A percentile compares a stretch with the other conserved stretches of the same genome.
Conservation (phyloP, 2,888 invertebrate species). For the Esperia sulphurella region DNA sequence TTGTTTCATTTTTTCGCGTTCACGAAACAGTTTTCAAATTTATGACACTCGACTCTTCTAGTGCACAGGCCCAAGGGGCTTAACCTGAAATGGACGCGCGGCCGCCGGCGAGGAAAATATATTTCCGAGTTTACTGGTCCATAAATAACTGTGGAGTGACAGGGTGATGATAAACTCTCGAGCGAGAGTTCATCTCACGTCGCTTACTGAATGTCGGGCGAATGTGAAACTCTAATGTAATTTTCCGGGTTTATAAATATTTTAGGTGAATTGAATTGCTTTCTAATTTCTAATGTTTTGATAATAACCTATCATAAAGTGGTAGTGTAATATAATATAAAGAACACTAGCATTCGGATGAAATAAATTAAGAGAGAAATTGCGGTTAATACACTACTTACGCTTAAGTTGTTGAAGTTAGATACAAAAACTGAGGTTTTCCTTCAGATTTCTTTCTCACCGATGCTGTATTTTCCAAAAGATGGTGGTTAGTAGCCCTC, state of each 20-base stretch:
- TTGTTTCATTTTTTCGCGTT: constrained; percentile 68
- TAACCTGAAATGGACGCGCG: constrained; percentile 75
- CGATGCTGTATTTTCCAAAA: too few relatives aligned
- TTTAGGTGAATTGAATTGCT: constrained; percentile 1
- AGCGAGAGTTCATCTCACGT: constrained; percentile 68
- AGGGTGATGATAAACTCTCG: constrained; percentile 74
- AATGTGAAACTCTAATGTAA: constrained; percentile 44
- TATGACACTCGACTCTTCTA: constrained; percentile 77
- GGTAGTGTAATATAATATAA: not conserved
- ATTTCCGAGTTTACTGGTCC: constrained; percentile 78
- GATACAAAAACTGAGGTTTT: too few relatives aligned
- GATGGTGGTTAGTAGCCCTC: too few relatives aligned
- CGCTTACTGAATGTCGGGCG: constrained; percentile 70
- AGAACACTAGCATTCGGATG: too few relatives aligned
- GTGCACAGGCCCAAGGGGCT: constrained; percentile 72
- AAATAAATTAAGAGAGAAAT: too few relatives aligned
- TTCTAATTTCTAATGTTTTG: not conserved
- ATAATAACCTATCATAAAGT: not conserved
- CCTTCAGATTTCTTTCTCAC: too few relatives aligned
- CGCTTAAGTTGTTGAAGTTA: too few relatives aligned
- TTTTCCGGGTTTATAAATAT: constrained; percentile 32
- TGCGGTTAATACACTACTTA: too few relatives aligned
- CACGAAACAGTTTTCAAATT: constrained; percentile 75
- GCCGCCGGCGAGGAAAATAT: constrained; percentile 72
- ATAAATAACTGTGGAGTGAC: constrained; percentile 78